phyloP scores from a whole-genome alignment of 2,888 invertebrate genomes.

The Drepana falcataria region DNA sequence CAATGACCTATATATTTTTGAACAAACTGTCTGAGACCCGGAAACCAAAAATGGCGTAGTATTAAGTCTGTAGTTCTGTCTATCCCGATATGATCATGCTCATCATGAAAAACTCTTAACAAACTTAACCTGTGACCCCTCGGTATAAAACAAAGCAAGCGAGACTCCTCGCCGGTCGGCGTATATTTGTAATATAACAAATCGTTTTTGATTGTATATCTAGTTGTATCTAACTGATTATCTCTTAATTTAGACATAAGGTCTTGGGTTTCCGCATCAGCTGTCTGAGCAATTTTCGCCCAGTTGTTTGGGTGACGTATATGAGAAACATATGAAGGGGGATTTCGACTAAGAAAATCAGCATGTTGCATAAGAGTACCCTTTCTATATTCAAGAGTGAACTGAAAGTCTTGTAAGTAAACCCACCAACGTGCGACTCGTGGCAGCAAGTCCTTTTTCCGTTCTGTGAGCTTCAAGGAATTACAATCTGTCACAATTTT shows the following conservation, averaged over 20 bases:
- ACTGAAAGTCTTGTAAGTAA: conserved; percentile 22
- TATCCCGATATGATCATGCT: conserved; percentile 16
- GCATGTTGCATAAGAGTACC: conserved; percentile 19
- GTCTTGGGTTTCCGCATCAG: conserved; percentile 1
- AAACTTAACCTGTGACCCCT: conserved; percentile 14
- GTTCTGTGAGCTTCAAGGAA: conserved; percentile 17
- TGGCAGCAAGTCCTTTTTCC: conserved; percentile 21
- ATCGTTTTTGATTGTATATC: conserved; percentile 13
- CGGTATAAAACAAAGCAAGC: conserved; percentile 16
- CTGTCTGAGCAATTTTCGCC: conserved; percentile 8
- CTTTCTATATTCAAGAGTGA: conserved; percentile 19
- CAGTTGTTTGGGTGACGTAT: conserved; percentile 10
- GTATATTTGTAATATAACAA: conserved; percentile 12
- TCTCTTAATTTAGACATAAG: background rate
- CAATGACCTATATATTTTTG: conserved; percentile 18
- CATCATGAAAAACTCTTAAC: conserved; percentile 18
- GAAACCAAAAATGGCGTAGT: conserved; percentile 22
- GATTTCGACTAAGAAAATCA: conserved; percentile 20
- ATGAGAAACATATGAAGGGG: conserved; percentile 1
- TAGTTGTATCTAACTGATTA: conserved; percentile 15
- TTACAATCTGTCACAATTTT: conserved; percentile 27
- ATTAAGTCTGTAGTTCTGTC: conserved; percentile 5
- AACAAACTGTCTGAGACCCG: conserved; percentile 8
- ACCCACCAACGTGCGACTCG: conserved; percentile 26
- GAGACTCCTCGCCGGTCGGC: conserved; percentile 7